Evolutionary conservation across 2,888 invertebrate genomes (phyloP), one percentile per base, ranked within the genome.

Genomic region (Pristionchus entomophagus): DNA sequence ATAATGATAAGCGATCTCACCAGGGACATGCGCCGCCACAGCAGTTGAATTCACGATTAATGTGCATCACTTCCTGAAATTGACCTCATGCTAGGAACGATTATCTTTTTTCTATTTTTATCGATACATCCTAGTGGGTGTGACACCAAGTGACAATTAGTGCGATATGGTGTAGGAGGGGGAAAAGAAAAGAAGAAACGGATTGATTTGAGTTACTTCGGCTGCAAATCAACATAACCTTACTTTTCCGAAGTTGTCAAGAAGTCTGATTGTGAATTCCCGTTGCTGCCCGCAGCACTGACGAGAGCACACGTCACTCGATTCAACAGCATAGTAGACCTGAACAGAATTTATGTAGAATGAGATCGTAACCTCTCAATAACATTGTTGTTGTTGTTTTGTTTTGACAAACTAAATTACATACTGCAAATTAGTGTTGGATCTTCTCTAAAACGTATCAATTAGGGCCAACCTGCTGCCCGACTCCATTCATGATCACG

Each of bases 231-330:
- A 51, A 10, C 51, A 22, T 22, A 4, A 14, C 14, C 59, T 59
- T 53, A 90, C 91, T 83, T 88, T 73, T 26, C 90, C 89, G 65
- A 89, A 89, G 56, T 94, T 94, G 87, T 94, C 94, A 51, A 94
- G 93, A 32, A 94, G 93, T 88, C 94, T 94, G 86, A 94, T 94
- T 35, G 91, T 88, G 87, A 94, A 94, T 14, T 94, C 94, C 85
- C 94, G 89, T n/a, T 90, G 87, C 6, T 93, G 89, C 1, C 94
- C 94, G 91, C 94, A 94, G 87, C 93, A 94, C 87, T 94, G 92
- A 26, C 94, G 88, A 81, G 89, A 89, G 86, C 94, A 94, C 45
- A 90, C 88, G 49, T 93, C 94, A 10, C 94, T 94, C 87, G 94
- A 94, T 69, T 92, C 92, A 80, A 90, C 88, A 17, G 94, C 92